A percentile compares a stretch with the other conserved stretches of the same genome.
Evolutionary conservation across 2,888 invertebrate species (phyloP).

Genomic region (Fragum sueziense): DNA sequence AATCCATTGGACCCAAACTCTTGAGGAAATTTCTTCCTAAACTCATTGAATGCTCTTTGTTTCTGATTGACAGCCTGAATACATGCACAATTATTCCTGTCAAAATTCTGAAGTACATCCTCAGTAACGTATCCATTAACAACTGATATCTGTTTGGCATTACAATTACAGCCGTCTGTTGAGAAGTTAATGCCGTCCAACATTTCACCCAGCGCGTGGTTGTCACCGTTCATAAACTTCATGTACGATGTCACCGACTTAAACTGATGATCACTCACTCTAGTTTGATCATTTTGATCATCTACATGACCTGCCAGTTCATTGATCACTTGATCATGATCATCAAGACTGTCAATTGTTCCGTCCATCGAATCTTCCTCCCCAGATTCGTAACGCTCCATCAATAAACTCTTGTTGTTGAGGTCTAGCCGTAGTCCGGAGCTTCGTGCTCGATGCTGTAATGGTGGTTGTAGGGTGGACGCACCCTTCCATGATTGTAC

Average conservation of each 20-base stretch:
- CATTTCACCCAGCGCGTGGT: conserved; percentile 10
- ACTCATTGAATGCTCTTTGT: neutral
- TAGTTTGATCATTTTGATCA: neutral
- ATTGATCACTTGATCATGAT: conserved; percentile 21
- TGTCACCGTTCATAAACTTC: conserved; percentile 38
- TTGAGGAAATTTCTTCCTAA: conserved; percentile 1
- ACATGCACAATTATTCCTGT: conserved; percentile 37
- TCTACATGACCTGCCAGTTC: neutral
- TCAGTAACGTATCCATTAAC: conserved; percentile 48
- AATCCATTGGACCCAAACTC: conserved; percentile 30
- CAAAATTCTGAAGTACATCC: conserved; percentile 30
- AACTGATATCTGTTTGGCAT: conserved; percentile 37
- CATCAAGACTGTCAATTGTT: conserved; percentile 40
- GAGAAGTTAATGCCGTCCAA: neutral
- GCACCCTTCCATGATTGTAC: conserved; percentile 29
- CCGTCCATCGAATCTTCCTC: conserved; percentile 48
- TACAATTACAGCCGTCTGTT: conserved; percentile 10
- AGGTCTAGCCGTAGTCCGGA: conserved; percentile 50
- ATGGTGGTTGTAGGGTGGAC: conserved; percentile 31
- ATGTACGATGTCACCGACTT: conserved; percentile 47
- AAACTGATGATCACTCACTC: conserved; percentile 9
- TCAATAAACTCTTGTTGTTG: conserved; percentile 43
- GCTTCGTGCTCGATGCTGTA: conserved; percentile 47
- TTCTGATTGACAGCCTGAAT: neutral
- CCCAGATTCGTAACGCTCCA: conserved; percentile 47